Evolutionary conservation across 2,888 invertebrate species (phyloP), one percentile per base, ranked within the genome.

Genomic region (Conus canariensis): DNA sequence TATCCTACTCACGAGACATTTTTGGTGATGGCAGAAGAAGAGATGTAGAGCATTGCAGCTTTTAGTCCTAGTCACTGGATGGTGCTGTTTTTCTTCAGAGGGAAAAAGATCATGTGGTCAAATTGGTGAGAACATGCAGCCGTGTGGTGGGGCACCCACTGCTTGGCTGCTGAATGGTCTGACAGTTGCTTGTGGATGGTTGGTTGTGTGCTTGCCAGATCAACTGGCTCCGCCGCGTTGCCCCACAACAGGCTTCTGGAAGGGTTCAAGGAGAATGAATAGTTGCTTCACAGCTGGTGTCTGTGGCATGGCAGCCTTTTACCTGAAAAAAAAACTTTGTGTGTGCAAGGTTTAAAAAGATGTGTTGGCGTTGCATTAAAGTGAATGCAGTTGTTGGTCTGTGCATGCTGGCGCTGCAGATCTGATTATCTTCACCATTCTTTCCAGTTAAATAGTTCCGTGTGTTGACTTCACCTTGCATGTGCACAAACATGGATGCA

Each of bases 31-130:
- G 22, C 7, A 19, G 67, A 14, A 64, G 64, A 64, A 64, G 64
- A 64, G 64, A 64, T 14, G 64, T 64, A 64, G 64, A 10, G 45
- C 45, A 45, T 45, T 45, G 45, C 45, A 45, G 45, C 60, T 64
- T 16, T 14, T 16, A 10, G 8, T 45, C 6, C 4, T 19, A 30
- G 80, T 80, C 30, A 80, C 45, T 12, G 30, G 45, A 19, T 22
- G 74, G 19, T 60, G 25, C 16, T 86, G 19, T 86, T 67, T 64
- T 86, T 67, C 64, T 45, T 45, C 86, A 86, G 86, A 64, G 67
- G 30, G 59, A 16, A 45, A 30, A 19, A 86, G 45, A 64, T 19
- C 30, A 30, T 45, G 45, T n/a, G 85, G 14, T 25, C 16, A 30
- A 19, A 30, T 45, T 67, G 86, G 86, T 86, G 86, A 86, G 86